Conservation (phyloP, 2,797 vertebrate genomes). For the Eptatretus atami region DNA sequence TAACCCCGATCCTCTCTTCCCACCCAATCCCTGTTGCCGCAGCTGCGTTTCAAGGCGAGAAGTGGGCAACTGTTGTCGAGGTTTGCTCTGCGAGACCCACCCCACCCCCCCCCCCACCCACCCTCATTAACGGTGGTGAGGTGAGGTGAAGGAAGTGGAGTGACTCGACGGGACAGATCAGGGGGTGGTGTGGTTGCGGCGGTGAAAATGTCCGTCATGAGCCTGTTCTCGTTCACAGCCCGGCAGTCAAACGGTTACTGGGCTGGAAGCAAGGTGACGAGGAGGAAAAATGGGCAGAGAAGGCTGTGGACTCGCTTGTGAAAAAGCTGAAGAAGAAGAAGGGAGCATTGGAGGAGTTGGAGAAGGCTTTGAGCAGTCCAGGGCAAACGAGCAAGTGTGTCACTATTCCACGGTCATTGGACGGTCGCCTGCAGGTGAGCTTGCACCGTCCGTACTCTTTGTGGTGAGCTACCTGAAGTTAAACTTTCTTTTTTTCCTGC, state of each 20-base stretch:
- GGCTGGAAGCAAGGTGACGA: conserved; percentile 92
- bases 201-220: conserved; percentile 60
- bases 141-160: no score
- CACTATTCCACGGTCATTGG: conserved; percentile 69
- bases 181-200: background rate
- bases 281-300: conserved; percentile 93
- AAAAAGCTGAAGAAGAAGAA: conserved; percentile 85
- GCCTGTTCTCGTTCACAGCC: conserved; percentile 85
- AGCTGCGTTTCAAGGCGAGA: no score
- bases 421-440: conserved; percentile 37
- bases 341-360: conserved; percentile 68
- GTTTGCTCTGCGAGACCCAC: no score
- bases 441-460: no score
- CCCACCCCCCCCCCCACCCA: no score
- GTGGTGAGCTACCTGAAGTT: no score
- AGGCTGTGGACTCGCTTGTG: conserved; percentile 61
- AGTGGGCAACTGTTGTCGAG: no score
- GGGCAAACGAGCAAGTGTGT: conserved; percentile 82
- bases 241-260: conserved; percentile 62
- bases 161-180: no score
- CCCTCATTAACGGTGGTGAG: no score
- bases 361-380: conserved; percentile 50
- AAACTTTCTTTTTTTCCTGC: no score
- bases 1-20: no score
- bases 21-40: no score